Evolutionary conservation across 2,888 invertebrate species (phyloP).

Genomic region (Pherbina coryleti): DNA sequence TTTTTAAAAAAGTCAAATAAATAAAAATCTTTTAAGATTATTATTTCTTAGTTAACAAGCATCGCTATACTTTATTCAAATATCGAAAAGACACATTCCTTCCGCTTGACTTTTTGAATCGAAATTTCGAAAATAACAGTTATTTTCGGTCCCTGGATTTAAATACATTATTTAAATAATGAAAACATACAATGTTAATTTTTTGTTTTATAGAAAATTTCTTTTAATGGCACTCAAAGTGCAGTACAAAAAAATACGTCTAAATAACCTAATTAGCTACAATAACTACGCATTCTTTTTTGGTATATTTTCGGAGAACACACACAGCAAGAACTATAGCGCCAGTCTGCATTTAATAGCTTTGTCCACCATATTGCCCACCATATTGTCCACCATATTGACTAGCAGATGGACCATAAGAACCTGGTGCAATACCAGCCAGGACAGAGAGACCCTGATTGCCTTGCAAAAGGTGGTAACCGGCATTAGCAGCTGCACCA

Average conservation of each 20-base stretch:
- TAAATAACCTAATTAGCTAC: not conserved
- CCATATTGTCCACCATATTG: constrained; percentile 47
- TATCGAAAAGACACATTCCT: too few relatives aligned
- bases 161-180: not conserved
- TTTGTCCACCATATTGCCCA: constrained; percentile 45
- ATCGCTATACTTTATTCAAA: too few relatives aligned
- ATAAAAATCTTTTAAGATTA: too few relatives aligned
- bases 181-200: not conserved
- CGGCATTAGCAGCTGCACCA: constrained; percentile 55
- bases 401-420: constrained; percentile 46
- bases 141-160: too few relatives aligned
- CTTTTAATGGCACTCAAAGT: not conserved
- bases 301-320: not conserved
- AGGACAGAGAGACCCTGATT: constrained; percentile 60
- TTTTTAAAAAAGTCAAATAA: too few relatives aligned
- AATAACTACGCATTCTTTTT: not conserved
- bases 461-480: constrained; percentile 60
- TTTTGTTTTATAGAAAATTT: not conserved
- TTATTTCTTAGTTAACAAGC: too few relatives aligned
- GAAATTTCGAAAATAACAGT: too few relatives aligned
- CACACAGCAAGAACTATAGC: constrained; percentile 19
- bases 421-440: constrained; percentile 55
- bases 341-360: constrained; percentile 48
- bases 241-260: not conserved
- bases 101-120: too few relatives aligned